Percentiles rank a stretch among this genome's conserved stretches.
Evolutionary conservation across 2,113 vertebrate species (phyloP).

Genomic region (Lasiurus cinereus): DNA sequence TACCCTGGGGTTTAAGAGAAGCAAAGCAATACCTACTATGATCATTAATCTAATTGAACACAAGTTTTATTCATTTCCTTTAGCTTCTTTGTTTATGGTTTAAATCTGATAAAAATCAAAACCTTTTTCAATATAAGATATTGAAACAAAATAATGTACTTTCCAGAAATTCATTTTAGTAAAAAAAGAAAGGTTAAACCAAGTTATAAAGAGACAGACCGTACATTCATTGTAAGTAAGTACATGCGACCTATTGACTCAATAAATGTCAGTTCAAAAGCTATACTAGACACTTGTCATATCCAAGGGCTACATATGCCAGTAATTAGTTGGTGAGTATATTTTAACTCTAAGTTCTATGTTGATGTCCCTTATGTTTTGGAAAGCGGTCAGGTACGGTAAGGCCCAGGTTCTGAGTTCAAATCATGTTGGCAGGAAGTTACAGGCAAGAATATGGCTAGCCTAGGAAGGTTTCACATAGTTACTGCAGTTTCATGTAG

Average conservation of each 20-base stretch:
- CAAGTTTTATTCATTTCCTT: neutral
- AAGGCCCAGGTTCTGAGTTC: neutral
- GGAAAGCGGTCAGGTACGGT: neutral
- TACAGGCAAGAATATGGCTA: neutral
- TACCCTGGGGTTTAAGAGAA: neutral
- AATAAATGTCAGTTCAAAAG: constrained; percentile 26
- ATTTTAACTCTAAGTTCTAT: neutral
- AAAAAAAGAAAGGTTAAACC: constrained; percentile 34
- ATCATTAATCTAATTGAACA: constrained; percentile 28
- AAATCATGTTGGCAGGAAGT: neutral
- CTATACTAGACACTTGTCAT: neutral
- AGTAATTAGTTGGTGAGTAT: neutral
- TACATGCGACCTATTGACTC: neutral
- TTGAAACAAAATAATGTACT: neutral
- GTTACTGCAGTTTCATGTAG: rapidly evolving
- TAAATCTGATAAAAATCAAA: constrained; percentile 1
- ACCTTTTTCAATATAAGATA: neutral
- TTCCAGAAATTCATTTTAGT: constrained; percentile 48
- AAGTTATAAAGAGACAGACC: neutral
- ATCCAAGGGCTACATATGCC: neutral
- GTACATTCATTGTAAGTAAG: neutral
- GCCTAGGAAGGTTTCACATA: neutral
- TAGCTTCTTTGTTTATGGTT: neutral
- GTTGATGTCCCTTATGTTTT: neutral
- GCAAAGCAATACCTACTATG: neutral